Evolutionary conservation across 92 coral and sea anemone species (phyloP).

Genomic region (Metridium senile): DNA sequence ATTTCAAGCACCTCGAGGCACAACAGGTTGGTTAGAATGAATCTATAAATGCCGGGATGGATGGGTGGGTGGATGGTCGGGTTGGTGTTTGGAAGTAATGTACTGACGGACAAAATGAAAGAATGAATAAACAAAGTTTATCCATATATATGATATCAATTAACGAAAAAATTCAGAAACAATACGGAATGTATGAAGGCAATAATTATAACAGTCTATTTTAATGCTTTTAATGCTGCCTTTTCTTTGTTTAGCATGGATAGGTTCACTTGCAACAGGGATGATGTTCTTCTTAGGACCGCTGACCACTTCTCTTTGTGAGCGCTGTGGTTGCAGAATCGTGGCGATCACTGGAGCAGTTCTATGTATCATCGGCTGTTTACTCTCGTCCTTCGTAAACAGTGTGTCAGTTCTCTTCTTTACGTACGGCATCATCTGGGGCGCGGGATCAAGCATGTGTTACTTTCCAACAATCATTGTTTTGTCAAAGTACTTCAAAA

Average conservation of each 20-base stretch:
- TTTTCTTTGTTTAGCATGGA: constrained; percentile 63
- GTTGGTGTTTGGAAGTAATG: neutral
- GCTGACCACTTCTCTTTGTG: constrained; percentile 82
- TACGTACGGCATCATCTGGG: constrained; percentile 86
- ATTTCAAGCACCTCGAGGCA: constrained; percentile 69
- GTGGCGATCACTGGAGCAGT: constrained; percentile 73
- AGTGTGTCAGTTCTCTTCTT: constrained; percentile 72
- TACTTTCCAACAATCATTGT: constrained; percentile 84
- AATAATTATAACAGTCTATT: too few relatives aligned
- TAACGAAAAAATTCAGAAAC: neutral
- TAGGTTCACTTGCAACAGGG: constrained; percentile 86
- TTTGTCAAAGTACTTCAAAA: constrained; percentile 78
- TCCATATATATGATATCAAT: too few relatives aligned
- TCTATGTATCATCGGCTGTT: constrained; percentile 71
- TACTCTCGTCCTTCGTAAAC: constrained; percentile 75
- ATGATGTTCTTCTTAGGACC: constrained; percentile 92
- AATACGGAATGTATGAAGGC: too few relatives aligned
- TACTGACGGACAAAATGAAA: neutral
- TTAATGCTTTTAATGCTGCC: neutral
- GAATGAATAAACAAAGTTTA: neutral
- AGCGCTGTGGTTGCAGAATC: constrained; percentile 80
- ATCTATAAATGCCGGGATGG: neutral
- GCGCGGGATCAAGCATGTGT: constrained; percentile 89
- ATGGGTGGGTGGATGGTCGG: neutral
- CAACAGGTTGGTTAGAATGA: constrained; percentile 61